phyloP scores from a whole-genome alignment of 2,888 invertebrate genomes.

The Spilarctia lutea region DNA sequence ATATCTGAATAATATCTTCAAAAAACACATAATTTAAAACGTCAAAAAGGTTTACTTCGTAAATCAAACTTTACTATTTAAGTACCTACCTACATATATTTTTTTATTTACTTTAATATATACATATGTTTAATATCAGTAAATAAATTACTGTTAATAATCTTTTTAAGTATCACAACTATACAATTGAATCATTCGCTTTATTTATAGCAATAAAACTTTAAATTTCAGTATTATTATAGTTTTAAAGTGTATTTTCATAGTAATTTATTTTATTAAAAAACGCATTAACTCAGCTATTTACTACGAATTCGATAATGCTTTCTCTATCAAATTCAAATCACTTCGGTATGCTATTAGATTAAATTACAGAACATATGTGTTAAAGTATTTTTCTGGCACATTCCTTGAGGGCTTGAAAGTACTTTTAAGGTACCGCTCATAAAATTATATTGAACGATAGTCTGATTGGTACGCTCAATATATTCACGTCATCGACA shows the following conservation, averaged over 20 bases:
- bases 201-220: too few species aligned
- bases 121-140: neutral
- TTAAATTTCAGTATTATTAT: too few species aligned
- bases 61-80: neutral
- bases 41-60: neutral
- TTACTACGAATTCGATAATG: neutral
- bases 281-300: neutral
- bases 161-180: neutral
- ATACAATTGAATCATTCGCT: neutral
- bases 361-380: neutral
- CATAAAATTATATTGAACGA: constrained; percentile 21
- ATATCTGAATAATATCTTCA: neutral
- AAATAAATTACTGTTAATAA: neutral
- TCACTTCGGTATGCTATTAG: neutral
- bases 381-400: neutral
- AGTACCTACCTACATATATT: too few species aligned
- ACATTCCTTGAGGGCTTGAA: constrained; percentile 18
- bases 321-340: neutral
- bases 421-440: neutral
- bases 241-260: neutral
- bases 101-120: neutral
- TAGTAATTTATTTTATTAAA: neutral
- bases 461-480: constrained; percentile 30
- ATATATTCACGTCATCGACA: constrained; percentile 42
- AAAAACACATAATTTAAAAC: neutral